A percentile compares a stretch with the other conserved stretches of the same genome.
Evolutionary conservation across 2,797 vertebrate genomes (phyloP).

Genomic region (Anguilla anguilla): DNA sequence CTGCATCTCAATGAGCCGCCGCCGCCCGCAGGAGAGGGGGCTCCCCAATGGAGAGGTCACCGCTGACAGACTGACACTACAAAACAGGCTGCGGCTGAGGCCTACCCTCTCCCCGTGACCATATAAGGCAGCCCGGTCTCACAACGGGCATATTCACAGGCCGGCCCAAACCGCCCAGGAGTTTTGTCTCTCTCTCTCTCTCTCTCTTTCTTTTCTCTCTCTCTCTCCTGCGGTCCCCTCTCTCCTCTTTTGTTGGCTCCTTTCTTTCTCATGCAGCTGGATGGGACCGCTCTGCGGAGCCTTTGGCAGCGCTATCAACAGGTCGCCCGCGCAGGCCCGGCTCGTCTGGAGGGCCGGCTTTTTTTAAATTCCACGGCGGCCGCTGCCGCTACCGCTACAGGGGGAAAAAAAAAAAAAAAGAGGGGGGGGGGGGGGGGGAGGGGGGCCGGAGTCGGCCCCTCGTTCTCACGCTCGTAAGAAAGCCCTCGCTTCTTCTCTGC

Average conservation of each 20-base stretch:
- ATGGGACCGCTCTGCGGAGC: slow-evolving; percentile 54
- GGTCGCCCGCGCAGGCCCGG: slow-evolving; percentile 72
- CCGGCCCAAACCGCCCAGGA: slow-evolving; percentile 56
- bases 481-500: slow-evolving; percentile 82
- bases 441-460: slow-evolving; percentile 68
- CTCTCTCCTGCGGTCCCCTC: slow-evolving; percentile 30
- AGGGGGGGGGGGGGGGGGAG: slow-evolving; percentile 35
- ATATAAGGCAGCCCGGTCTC: slow-evolving; percentile 49
- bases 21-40: slow-evolving; percentile 66
- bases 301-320: slow-evolving; percentile 78
- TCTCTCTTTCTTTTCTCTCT: slow-evolving; percentile 39
- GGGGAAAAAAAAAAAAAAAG: slow-evolving; percentile 42
- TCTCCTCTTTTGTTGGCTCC: slow-evolving; percentile 50
- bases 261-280: slow-evolving; percentile 70
- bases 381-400: slow-evolving; percentile 67
- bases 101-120: slow-evolving; percentile 50
- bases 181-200: slow-evolving; percentile 49
- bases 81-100: slow-evolving; percentile 41
- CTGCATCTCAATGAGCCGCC: slow-evolving; percentile 83
- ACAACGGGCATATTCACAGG: slow-evolving; percentile 49
- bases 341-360: slow-evolving; percentile 61
- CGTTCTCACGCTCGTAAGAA: slow-evolving; percentile 90
- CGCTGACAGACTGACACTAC: slow-evolving; percentile 44
- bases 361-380: slow-evolving; percentile 43
- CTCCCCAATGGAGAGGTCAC: slow-evolving; percentile 72